These are phyloP conservation scores for Cherax destructor DNA, from an alignment of 1,140 invertebrate genomes.

Conservation along the genomic window DNA sequence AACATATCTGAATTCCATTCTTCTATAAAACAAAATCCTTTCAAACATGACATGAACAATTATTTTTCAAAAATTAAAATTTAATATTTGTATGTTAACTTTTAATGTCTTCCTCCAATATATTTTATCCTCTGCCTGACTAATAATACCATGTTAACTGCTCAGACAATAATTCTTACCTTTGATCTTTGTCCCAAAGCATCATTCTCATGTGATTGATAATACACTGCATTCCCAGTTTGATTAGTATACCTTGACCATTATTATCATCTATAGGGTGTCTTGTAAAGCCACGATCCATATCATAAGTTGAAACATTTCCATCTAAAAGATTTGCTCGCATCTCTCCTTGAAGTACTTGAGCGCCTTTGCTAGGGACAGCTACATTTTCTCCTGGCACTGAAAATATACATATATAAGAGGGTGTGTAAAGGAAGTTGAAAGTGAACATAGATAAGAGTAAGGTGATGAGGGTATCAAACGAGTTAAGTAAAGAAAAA, in stretches of 20 bases:
- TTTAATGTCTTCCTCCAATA: no score
- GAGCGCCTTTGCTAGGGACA: slow-evolving; percentile 84
- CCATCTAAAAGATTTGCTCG: slow-evolving; percentile 90
- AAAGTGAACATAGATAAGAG: no score
- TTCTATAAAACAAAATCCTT: no score
- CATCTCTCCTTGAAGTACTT: slow-evolving; percentile 92
- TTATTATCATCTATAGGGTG: slow-evolving; percentile 91
- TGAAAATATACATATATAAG: slow-evolving; percentile 75
- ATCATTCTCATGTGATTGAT: slow-evolving; percentile 95
- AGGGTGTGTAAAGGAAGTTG: no score
- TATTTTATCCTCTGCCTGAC: no score
- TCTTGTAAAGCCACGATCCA: slow-evolving; percentile 93
- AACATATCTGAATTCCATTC: no score
- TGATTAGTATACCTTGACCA: slow-evolving; percentile 89
- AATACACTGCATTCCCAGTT: slow-evolving; percentile 90
- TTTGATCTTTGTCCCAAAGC: slow-evolving; percentile 94
- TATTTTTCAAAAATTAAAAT: no score
- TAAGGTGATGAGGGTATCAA: no score
- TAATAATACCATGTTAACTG: no score
- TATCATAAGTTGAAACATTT: slow-evolving; percentile 90
- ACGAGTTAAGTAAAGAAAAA: no score
- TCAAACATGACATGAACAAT: no score
- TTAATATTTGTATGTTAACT: no score
- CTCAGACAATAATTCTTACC: slow-evolving; percentile 77
- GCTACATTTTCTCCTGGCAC: slow-evolving; percentile 95